Evolutionary conservation across 2,797 vertebrate genomes (phyloP), one percentile per base, ranked within the genome.

Genomic region (Anabacerthia variegaticeps): DNA sequence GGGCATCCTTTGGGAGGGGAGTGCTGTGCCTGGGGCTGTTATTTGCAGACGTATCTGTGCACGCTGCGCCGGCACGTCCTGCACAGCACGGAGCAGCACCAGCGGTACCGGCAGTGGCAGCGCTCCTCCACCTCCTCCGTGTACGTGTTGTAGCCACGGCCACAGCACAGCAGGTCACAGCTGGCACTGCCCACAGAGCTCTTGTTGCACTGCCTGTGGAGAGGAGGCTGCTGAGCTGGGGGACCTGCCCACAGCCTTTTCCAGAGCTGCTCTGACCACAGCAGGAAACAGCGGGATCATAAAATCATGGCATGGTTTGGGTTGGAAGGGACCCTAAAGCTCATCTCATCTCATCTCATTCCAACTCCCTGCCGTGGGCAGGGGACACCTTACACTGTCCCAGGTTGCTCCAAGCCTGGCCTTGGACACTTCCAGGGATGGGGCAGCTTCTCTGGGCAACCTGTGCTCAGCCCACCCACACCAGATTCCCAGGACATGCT

Each of bases 21-120:
- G 36, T 36, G 11, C 4, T 1, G 39, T 30, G 61, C 5, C 48
- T 46, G 24, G 54, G 19, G 32, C 3, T 4, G 24, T 13, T 0
- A 0, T 56, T 54, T 98, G 88, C 98, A 98, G 86, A 98, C 97
- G 0, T 98, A 96, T 86, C 97, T 97, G 69, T 98, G 96, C 59
- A 98, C 97, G 22, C 92, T 95, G 81, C 92, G 95, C 51, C 96
- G 85, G 56, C 98, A 98, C 58, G 94, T 98, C 96, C 97, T 97
- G 97, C 98, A 98, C 81, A 92, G 96, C 91, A 98, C 98, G 4
- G 98, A 98, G 92, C 98, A 98, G 96, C 98, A 98, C 98, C 98
- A 98, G 96, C 97, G 97, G 69, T 98, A 98, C 55, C 96, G 98
- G 96, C 98, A 98, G 93, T 97, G 98, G 63, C 98, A 98, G 19